These are phyloP conservation scores for Cosmia pyralina DNA, from an alignment of 2,888 invertebrate genomes.

Conservation along the genomic window DNA sequence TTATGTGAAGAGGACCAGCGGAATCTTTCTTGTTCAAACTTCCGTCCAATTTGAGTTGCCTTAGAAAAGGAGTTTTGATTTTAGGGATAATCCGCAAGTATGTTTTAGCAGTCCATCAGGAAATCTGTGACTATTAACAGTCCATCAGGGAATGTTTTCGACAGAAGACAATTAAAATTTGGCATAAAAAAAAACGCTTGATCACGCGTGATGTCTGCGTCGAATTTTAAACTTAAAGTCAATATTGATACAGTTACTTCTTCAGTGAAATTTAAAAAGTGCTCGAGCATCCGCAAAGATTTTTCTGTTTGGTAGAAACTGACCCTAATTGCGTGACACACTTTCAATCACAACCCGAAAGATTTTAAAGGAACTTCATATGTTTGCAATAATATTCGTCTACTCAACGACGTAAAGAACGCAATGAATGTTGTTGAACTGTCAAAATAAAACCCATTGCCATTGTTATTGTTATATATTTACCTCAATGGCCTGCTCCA, in stretches of 20 bases:
- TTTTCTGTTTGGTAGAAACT: too few species aligned
- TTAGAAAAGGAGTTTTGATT: background rate
- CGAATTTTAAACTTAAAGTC: too few species aligned
- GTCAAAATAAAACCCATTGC: background rate
- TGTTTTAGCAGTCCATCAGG: background rate
- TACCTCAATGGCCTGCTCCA: background rate
- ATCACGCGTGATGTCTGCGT: too few species aligned
- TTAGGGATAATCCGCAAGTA: too few species aligned
- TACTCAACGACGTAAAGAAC: background rate
- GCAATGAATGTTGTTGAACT: background rate
- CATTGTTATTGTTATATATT: background rate
- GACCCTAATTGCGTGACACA: too few species aligned
- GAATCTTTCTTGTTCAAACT: slow-evolving; percentile 4
- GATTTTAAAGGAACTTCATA: background rate
- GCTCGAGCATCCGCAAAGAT: too few species aligned
- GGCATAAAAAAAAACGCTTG: background rate
- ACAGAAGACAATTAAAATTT: background rate
- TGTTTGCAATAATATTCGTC: background rate
- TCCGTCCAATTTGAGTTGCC: background rate
- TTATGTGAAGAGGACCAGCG: background rate
- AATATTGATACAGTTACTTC: too few species aligned
- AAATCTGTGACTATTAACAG: background rate
- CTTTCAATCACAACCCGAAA: too few species aligned
- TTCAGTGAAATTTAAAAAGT: too few species aligned
- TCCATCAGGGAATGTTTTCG: background rate